These are phyloP conservation scores for Percina caprodes DNA, from an alignment of 2,113 vertebrate genomes.

Conservation along the genomic window DNA sequence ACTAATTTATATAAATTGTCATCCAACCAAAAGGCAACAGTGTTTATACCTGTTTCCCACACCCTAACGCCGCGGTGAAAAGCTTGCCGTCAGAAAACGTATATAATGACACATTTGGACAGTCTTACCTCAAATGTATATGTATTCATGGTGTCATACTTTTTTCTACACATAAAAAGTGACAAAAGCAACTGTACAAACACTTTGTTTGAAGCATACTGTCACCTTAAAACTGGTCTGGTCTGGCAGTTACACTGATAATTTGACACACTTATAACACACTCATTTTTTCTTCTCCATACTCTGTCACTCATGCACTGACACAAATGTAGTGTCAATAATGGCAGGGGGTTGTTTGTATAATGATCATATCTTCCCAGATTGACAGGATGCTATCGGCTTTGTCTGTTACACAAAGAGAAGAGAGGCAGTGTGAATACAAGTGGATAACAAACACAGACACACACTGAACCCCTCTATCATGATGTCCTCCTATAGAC, in stretches of 20 bases:
- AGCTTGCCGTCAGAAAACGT: not conserved
- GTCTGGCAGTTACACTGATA: constrained; percentile 5
- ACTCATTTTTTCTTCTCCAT: constrained; percentile 5
- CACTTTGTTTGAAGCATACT: not conserved
- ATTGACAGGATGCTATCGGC: constrained; percentile 58
- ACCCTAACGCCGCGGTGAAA: not conserved
- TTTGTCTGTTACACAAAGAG: constrained; percentile 73
- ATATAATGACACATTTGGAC: not conserved
- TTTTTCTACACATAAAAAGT: not conserved
- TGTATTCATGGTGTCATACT: not conserved
- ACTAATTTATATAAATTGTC: not conserved
- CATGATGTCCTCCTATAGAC: constrained; percentile 59
- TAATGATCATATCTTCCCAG: constrained; percentile 69
- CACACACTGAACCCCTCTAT: constrained; percentile 31
- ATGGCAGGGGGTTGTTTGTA: constrained; percentile 65
- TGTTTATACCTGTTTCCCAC: not conserved
- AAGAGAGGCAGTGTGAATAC: constrained; percentile 49
- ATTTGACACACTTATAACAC: constrained; percentile 27
- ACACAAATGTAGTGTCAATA: constrained; percentile 59
- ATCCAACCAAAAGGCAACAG: not conserved
- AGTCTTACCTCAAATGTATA: not conserved
- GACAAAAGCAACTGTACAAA: not conserved
- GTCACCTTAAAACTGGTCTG: not conserved
- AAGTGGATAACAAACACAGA: constrained; percentile 47
- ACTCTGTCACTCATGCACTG: constrained; percentile 33